A percentile compares a stretch with the other conserved stretches of the same genome.
Conservation (phyloP, 2,888 invertebrate species). For the Cosmorhoe ocellata region DNA sequence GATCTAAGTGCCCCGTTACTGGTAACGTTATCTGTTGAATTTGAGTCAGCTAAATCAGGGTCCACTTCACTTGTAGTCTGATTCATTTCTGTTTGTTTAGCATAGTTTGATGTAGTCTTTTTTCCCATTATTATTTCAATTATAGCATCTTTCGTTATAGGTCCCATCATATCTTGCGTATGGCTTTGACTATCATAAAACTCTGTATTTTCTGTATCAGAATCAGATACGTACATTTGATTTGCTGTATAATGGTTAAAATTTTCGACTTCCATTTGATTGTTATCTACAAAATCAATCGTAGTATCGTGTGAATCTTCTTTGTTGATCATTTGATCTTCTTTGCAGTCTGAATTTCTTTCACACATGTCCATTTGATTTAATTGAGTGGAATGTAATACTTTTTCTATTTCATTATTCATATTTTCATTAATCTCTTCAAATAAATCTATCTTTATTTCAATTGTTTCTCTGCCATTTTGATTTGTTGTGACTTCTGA, state of each 20-base stretch:
- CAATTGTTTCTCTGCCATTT: not conserved
- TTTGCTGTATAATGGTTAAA: not conserved
- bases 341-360: too few relatives aligned
- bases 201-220: not conserved
- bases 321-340: too few relatives aligned
- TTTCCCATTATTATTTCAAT: too few relatives aligned
- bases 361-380: not conserved
- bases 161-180: not conserved
- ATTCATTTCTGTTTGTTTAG: not conserved
- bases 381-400: too few relatives aligned
- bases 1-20: not conserved
- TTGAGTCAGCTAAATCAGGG: too few relatives aligned
- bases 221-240: not conserved
- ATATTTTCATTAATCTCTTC: not conserved
- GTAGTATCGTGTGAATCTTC: too few relatives aligned
- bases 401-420: not conserved
- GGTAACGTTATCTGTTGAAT: not conserved
- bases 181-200: not conserved
- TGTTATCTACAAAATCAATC: too few relatives aligned
- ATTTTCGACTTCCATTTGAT: too few relatives aligned
- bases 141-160: too few relatives aligned
- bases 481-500: not conserved
- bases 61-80: not conserved
- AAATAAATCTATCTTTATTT: not conserved
- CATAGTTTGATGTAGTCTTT: not conserved